These are phyloP conservation scores for Drosophila percnosoma DNA, from an alignment of 2,888 invertebrate genomes.

Conservation along the genomic window DNA sequence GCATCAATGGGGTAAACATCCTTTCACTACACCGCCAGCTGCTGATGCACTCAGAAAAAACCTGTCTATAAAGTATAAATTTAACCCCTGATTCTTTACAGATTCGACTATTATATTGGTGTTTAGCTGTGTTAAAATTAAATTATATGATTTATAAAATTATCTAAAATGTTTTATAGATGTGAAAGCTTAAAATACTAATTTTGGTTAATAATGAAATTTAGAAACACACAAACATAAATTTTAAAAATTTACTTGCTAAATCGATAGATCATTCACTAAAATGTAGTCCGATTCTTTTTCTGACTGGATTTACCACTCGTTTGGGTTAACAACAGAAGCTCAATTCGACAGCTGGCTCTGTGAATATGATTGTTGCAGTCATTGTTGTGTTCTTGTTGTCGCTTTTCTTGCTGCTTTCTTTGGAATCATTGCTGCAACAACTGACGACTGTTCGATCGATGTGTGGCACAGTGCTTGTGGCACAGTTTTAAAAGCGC, in stretches of 20 bases:
- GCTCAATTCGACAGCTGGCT: slow-evolving; percentile 43
- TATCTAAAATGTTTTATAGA: not conserved
- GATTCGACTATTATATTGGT: too few relatives aligned
- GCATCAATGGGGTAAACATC: slow-evolving; percentile 36
- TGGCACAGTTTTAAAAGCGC: slow-evolving; percentile 45
- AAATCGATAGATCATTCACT: not conserved
- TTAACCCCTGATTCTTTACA: not conserved
- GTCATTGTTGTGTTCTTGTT: not conserved
- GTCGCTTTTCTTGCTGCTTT: slow-evolving; percentile 1
- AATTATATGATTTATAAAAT: not conserved
- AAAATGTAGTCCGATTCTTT: not conserved
- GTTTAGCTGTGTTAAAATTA: not conserved
- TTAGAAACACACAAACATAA: not conserved
- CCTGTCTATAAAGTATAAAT: not conserved
- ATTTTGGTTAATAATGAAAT: not conserved
- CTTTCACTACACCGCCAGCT: not conserved
- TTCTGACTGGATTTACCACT: not conserved
- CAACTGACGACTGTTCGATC: slow-evolving; percentile 37
- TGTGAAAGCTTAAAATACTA: not conserved
- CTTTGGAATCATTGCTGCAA: slow-evolving; percentile 23
- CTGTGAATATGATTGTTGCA: slow-evolving; percentile 13
- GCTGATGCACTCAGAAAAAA: not conserved
- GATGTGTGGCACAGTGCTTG: slow-evolving; percentile 49
- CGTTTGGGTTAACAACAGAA: slow-evolving; percentile 27
- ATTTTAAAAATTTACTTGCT: not conserved